Evolutionary conservation across 2,797 vertebrate genomes (phyloP).

Genomic region (Anniella stebbinsi): DNA sequence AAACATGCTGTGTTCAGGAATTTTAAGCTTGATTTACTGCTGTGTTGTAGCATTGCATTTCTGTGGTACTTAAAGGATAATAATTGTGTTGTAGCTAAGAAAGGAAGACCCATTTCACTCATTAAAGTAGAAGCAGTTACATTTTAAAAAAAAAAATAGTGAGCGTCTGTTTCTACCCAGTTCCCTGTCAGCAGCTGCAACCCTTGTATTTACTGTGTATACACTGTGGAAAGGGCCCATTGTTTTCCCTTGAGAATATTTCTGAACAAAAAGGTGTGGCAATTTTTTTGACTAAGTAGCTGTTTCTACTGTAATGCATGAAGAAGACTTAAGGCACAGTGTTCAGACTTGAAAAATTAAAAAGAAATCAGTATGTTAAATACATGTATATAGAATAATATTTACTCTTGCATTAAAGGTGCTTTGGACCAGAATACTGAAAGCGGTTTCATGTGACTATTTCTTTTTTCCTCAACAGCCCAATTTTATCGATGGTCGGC

Average conservation of each 20-base stretch:
- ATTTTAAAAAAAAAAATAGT: too few relatives aligned
- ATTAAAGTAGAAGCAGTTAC: not conserved
- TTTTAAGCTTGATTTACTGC: not conserved
- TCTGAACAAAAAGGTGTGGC: not conserved
- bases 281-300: not conserved
- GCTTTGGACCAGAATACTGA: slow-evolving; percentile 35
- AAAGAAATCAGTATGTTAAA: not conserved
- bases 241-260: not conserved
- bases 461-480: slow-evolving; percentile 63
- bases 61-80: not conserved
- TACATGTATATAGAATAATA: slow-evolving; percentile 14
- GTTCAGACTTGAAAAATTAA: not conserved
- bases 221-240: too few relatives aligned
- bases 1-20: not conserved
- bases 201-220: not conserved
- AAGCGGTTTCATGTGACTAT: slow-evolving; percentile 31
- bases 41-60: not conserved
- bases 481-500: slow-evolving; percentile 72
- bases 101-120: not conserved
- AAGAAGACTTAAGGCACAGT: not conserved
- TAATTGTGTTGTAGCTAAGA: not conserved
- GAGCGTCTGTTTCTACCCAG: not conserved
- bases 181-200: not conserved
- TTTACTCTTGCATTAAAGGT: not conserved
- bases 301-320: not conserved